A percentile compares a stretch with the other conserved stretches of the same genome.
Conservation (phyloP, 2,888 invertebrate species). For the Lysandra bellargus region DNA sequence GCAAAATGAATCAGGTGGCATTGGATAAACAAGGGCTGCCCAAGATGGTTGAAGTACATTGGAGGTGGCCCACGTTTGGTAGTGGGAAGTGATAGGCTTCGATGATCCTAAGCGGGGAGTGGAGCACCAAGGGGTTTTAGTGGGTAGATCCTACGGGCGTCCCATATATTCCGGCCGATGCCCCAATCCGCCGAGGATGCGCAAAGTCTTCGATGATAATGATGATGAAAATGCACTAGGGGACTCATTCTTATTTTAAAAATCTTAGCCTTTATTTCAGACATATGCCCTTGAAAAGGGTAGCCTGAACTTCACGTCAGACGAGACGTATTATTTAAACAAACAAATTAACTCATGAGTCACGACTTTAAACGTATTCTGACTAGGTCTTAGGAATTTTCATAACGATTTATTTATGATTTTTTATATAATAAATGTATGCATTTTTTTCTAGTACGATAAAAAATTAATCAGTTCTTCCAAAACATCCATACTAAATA, state of each 20-base stretch:
- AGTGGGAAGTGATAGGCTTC: too few relatives aligned
- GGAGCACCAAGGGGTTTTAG: too few relatives aligned
- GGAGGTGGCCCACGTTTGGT: too few relatives aligned
- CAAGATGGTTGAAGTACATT: too few relatives aligned
- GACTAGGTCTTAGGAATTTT: background rate
- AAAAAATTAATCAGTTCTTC: background rate
- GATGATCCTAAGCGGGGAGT: too few relatives aligned
- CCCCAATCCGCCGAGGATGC: too few relatives aligned
- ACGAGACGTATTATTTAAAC: background rate
- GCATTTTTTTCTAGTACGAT: background rate
- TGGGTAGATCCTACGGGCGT: too few relatives aligned
- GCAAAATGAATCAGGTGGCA: too few relatives aligned
- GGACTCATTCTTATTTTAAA: background rate
- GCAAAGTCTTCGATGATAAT: background rate
- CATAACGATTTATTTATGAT: background rate
- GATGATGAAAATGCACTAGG: background rate
- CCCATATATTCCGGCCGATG: too few relatives aligned
- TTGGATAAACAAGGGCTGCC: too few relatives aligned
- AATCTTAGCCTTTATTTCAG: background rate
- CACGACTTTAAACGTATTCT: background rate
- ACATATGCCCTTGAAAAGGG: constrained; percentile 3
- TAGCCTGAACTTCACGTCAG: background rate
- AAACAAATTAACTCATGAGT: background rate
- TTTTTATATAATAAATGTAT: background rate
- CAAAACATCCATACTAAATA: too few relatives aligned